phyloP scores from a whole-genome alignment of 2,888 invertebrate genomes.

The Scaptomyza caliginosa region DNA sequence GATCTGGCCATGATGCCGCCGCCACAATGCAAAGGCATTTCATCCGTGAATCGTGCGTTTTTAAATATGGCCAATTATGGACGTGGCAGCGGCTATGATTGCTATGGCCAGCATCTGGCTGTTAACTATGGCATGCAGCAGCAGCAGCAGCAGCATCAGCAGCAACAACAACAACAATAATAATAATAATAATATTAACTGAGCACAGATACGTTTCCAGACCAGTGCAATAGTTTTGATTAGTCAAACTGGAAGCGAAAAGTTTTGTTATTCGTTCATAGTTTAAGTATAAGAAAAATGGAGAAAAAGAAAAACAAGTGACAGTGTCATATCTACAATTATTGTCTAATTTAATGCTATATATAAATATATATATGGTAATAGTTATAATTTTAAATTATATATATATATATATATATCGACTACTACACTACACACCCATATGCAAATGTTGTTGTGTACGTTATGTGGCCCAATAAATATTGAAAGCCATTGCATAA shows the following conservation, averaged over 20 bases:
- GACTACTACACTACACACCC: slow-evolving; percentile 5
- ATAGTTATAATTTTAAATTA: slow-evolving; percentile 72
- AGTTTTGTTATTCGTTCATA: slow-evolving; percentile 48
- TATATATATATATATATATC: slow-evolving; percentile 23
- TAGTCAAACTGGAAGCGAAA: slow-evolving; percentile 57
- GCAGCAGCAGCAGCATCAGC: slow-evolving; percentile 19
- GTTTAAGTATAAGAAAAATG: slow-evolving; percentile 26
- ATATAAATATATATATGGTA: slow-evolving; percentile 42
- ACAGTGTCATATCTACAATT: slow-evolving; percentile 81
- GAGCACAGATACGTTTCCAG: slow-evolving; percentile 51
- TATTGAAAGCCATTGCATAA: slow-evolving; percentile 36
- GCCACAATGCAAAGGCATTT: slow-evolving; percentile 65
- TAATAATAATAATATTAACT: slow-evolving; percentile 30
- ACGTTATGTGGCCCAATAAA: slow-evolving; percentile 13
- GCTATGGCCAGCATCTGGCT: slow-evolving; percentile 64
- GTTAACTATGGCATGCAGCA: slow-evolving; percentile 56
- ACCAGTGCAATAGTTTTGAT: slow-evolving; percentile 73
- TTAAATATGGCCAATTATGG: slow-evolving; percentile 40
- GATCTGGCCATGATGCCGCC: slow-evolving; percentile 77
- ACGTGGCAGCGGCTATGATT: slow-evolving; percentile 62
- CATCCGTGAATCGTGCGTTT: slow-evolving; percentile 26
- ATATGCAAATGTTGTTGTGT: slow-evolving; percentile 17
- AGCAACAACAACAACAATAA: slow-evolving; percentile 7
- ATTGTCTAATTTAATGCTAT: slow-evolving; percentile 58
- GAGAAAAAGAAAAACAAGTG: slow-evolving; percentile 51